Evolutionary conservation across 1,140 invertebrate genomes (phyloP).

Genomic region (Archegozetes longisetosus): DNA sequence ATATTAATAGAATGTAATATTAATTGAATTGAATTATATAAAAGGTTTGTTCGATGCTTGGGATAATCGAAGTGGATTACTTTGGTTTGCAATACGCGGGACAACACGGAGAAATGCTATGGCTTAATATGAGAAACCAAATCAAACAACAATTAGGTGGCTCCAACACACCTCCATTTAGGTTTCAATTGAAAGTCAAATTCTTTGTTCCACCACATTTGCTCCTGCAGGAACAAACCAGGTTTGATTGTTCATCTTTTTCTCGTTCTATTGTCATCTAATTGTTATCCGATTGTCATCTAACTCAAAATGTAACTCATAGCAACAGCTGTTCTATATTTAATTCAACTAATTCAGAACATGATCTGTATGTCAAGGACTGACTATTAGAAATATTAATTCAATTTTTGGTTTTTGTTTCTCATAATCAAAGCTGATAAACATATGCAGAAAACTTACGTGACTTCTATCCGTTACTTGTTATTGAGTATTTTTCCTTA

Average conservation of each 20-base stretch:
- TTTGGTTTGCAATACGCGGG: slow-evolving; percentile 56
- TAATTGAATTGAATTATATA: slow-evolving; percentile 25
- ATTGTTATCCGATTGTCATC: too few relatives aligned
- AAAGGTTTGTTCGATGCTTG: slow-evolving; percentile 63
- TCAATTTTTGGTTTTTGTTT: too few relatives aligned
- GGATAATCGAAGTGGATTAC: slow-evolving; percentile 69
- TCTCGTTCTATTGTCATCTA: not conserved
- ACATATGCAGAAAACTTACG: too few relatives aligned
- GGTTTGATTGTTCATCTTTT: slow-evolving; percentile 33
- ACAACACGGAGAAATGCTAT: slow-evolving; percentile 52
- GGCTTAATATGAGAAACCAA: slow-evolving; percentile 68
- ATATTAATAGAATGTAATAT: not conserved
- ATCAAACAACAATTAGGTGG: slow-evolving; percentile 50
- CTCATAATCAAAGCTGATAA: too few relatives aligned
- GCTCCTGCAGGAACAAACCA: slow-evolving; percentile 60
- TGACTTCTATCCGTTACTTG: too few relatives aligned
- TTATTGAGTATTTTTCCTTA: too few relatives aligned
- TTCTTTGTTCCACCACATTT: slow-evolving; percentile 78
- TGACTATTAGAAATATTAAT: too few relatives aligned
- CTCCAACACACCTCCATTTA: slow-evolving; percentile 33
- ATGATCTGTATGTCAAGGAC: too few relatives aligned
- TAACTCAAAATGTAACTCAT: too few relatives aligned
- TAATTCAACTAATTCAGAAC: too few relatives aligned
- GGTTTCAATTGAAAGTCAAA: slow-evolving; percentile 52
- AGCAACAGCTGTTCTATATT: too few relatives aligned